Evolutionary conservation across 92 coral and sea anemone species (phyloP).

Genomic region (Montipora capitata): DNA sequence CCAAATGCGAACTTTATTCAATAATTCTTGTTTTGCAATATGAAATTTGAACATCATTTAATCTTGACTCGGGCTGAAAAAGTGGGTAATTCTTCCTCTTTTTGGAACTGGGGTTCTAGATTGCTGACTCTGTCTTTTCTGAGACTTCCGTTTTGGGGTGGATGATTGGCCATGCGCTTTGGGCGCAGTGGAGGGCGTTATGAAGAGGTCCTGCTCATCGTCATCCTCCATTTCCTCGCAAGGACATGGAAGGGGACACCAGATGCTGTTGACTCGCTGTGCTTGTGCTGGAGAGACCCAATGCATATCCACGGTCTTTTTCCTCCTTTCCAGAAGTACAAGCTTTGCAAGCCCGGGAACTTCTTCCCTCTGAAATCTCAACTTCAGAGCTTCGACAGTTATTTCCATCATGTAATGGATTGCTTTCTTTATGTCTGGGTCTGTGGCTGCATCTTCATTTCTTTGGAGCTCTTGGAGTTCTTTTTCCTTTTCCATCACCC

Average conservation of each 20-base stretch:
- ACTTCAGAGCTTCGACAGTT: background rate
- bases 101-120: background rate
- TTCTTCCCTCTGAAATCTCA: background rate
- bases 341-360: background rate
- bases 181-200: background rate
- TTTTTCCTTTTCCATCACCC: background rate
- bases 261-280: background rate
- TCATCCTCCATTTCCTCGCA: background rate
- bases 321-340: background rate
- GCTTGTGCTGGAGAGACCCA: background rate
- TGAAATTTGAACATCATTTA: background rate
- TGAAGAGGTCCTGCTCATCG: background rate
- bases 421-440: background rate
- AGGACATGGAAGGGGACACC: conserved; percentile 1
- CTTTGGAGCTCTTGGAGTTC: background rate
- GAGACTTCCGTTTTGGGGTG: background rate
- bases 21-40: no score
- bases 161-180: background rate
- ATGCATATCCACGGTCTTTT: background rate
- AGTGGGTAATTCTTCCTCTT: background rate
- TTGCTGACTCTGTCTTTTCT: background rate
- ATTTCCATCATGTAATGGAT: background rate
- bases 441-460: background rate
- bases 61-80: background rate
- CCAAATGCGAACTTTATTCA: no score